phyloP scores from a whole-genome alignment of 2,797 vertebrate species.

The Acrossocheilus wenchowensis region DNA sequence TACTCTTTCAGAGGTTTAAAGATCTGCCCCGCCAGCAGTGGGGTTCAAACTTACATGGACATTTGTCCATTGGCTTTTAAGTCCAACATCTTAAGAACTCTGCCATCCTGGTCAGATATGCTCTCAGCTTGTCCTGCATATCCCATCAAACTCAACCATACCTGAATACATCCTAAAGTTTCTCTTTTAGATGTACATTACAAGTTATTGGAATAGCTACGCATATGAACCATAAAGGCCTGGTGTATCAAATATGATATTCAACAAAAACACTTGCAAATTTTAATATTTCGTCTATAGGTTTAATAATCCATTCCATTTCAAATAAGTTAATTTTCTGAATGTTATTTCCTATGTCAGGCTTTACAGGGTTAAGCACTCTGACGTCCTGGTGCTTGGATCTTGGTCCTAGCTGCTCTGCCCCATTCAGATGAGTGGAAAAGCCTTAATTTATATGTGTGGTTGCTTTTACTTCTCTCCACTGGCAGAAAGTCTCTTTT shows the following conservation, averaged over 20 bases:
- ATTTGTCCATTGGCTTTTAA: neutral
- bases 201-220: too few species aligned
- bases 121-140: too few species aligned
- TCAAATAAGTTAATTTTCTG: neutral
- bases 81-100: neutral
- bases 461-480: constrained; percentile 27
- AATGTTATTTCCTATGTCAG: neutral
- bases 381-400: neutral
- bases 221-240: too few species aligned
- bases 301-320: neutral
- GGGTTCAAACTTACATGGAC: neutral
- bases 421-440: constrained; percentile 38
- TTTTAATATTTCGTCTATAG: too few species aligned
- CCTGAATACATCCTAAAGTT: neutral
- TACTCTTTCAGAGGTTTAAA: too few species aligned
- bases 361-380: neutral
- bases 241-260: neutral
- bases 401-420: neutral
- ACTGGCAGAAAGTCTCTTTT: neutral
- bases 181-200: neutral
- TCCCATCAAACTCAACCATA: too few species aligned
- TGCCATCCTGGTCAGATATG: neutral
- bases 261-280: neutral
- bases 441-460: constrained; percentile 45
- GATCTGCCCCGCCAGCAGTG: too few species aligned